Conservation (phyloP, 2,797 vertebrate species). For the Tympanoctomys barrerae region DNA sequence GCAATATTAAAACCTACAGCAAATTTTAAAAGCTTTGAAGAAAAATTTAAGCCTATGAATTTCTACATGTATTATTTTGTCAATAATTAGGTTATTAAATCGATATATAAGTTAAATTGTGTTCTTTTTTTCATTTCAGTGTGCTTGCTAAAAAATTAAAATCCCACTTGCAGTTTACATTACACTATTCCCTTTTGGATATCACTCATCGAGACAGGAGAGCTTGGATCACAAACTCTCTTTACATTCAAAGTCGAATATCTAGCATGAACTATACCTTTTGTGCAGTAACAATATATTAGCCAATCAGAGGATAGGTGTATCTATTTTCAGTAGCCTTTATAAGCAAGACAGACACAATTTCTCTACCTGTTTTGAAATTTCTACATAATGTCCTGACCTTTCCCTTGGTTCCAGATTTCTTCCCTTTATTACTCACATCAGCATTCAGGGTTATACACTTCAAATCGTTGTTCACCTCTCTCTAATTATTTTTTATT, state of each 20-base stretch:
- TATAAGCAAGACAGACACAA: not conserved
- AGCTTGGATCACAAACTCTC: slow-evolving; percentile 3
- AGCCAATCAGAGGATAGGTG: not conserved
- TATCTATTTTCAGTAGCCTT: not conserved
- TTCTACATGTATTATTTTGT: not conserved
- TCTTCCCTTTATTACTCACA: not conserved
- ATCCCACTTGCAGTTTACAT: not conserved
- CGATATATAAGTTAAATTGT: not conserved
- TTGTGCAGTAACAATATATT: not conserved
- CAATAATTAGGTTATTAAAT: not conserved
- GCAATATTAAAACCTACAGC: not conserved
- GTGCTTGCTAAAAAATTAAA: not conserved
- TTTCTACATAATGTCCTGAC: not conserved
- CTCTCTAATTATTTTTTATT: not conserved
- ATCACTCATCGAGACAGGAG: not conserved
- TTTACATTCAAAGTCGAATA: not conserved
- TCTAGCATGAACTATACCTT: not conserved
- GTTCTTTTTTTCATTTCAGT: not conserved
- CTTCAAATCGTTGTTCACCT: not conserved
- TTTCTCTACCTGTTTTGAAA: not conserved
- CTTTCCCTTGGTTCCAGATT: not conserved
- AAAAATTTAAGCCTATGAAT: not conserved
- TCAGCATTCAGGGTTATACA: not conserved
- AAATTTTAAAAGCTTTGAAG: not conserved
- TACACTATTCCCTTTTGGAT: not conserved